Conservation (phyloP, 2,113 vertebrate genomes). For the Lonchura striata region DNA sequence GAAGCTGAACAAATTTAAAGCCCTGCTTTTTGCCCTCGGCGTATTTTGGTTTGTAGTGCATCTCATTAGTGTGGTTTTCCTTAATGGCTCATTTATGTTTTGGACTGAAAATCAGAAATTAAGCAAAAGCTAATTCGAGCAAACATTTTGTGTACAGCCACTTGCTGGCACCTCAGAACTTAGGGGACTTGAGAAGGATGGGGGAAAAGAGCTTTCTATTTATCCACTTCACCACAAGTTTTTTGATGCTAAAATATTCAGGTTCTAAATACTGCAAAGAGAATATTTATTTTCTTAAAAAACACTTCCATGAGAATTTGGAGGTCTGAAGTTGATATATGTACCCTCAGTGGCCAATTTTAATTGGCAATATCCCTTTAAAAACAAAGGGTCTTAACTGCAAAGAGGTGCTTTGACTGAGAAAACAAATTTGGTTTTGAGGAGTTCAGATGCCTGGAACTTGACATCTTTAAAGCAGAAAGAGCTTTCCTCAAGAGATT, state of each 20-base stretch:
- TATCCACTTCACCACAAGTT: not conserved
- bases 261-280: not conserved
- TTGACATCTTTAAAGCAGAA: not conserved
- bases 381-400: constrained; percentile 12
- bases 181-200: not conserved
- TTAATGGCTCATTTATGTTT: constrained; percentile 10
- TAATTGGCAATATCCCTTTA: constrained; percentile 54
- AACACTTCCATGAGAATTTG: constrained; percentile 29
- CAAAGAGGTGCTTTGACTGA: not conserved
- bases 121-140: constrained; percentile 28
- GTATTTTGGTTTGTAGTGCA: not conserved
- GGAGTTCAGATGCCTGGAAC: not conserved
- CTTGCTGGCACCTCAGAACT: not conserved
- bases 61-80: constrained; percentile 26
- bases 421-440: constrained; percentile 9
- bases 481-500: not conserved
- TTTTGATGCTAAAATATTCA: not conserved
- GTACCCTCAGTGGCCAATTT: not conserved
- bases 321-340: not conserved
- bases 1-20: constrained; percentile 27
- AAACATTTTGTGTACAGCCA: not conserved
- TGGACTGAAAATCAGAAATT: not conserved
- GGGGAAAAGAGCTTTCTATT: not conserved
- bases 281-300: constrained; percentile 42
- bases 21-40: not conserved